Conservation (phyloP, 2,113 vertebrate genomes). For the Calypte anna region DNA sequence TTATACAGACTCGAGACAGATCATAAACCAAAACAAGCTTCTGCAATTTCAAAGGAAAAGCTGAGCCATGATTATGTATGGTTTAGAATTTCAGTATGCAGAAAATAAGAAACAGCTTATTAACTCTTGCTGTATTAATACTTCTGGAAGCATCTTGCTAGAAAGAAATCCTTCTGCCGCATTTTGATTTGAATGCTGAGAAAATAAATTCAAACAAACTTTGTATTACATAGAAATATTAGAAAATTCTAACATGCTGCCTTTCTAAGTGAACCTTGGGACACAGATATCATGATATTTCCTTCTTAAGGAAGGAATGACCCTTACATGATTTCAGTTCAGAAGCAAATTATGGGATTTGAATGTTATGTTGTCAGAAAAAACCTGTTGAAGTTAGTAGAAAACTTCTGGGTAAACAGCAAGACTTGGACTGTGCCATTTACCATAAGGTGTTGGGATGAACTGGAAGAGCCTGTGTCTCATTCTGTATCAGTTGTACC, state of each 20-base stretch:
- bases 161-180: not conserved
- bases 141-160: not conserved
- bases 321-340: not conserved
- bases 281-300: not conserved
- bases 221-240: not conserved
- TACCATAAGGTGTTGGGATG: not conserved
- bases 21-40: slow-evolving; percentile 49
- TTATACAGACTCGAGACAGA: slow-evolving; percentile 24
- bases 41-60: slow-evolving; percentile 36
- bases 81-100: not conserved
- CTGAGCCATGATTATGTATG: not conserved
- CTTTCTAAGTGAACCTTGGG: not conserved
- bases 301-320: not conserved
- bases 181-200: not conserved
- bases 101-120: not conserved
- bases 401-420: not conserved
- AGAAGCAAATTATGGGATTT: not conserved
- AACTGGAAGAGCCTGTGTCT: not conserved
- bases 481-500: not conserved
- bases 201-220: not conserved
- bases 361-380: not conserved
- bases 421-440: not conserved
- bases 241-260: not conserved
- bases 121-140: not conserved
- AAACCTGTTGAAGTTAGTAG: not conserved